Evolutionary conservation across 2,113 vertebrate species (phyloP), one percentile per base, ranked within the genome.

Genomic region (Cynocephalus volans): DNA sequence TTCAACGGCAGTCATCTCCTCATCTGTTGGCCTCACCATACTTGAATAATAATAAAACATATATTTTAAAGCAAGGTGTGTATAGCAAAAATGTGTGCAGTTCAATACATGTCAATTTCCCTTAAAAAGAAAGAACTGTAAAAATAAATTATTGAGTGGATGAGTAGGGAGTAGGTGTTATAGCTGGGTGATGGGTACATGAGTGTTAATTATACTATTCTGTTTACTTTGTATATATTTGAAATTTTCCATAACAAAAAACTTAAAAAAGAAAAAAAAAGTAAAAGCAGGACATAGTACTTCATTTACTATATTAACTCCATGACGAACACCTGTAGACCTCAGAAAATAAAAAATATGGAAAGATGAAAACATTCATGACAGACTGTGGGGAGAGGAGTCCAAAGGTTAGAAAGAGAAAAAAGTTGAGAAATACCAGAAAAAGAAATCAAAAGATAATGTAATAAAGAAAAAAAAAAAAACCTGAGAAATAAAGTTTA

Each of bases 231-330:
- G 19, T 54, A 50, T n/a, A n/a, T 69, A 24, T 76, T 69, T 95
- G 56, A 75, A 72, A 52, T 14, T 93, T 65, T 83, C 62, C 33
- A 83, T n/a, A 81, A 75, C 62, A 82, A 69, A 87, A 64, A 45
- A n/a, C 77, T 70, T 86, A 33, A 64, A 90, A 90, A 58, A 93
- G 19, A 67, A 77, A 85, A 79, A 90, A 75, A 94, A 45, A 48
- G 48, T 56, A 94, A 87, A 94, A 87, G 36, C 36, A 75, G 10
- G 31, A 82, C 36, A 67, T 33, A 26, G 18, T 64, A 56, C 36
- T 86, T 65, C 28, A 79, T 80, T 86, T 64, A 90, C 93, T 50
- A 86, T 67, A 86, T 4, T 69, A 36, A 87, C 62, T 33, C 54
- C 21, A 75, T 18, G 41, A 85, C 41, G 6, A 73, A 31, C n/a